A percentile compares a stretch with the other conserved stretches of the same genome.
Evolutionary conservation across 1,140 invertebrate genomes (phyloP).

Genomic region (Dendrolimus punctatus): DNA sequence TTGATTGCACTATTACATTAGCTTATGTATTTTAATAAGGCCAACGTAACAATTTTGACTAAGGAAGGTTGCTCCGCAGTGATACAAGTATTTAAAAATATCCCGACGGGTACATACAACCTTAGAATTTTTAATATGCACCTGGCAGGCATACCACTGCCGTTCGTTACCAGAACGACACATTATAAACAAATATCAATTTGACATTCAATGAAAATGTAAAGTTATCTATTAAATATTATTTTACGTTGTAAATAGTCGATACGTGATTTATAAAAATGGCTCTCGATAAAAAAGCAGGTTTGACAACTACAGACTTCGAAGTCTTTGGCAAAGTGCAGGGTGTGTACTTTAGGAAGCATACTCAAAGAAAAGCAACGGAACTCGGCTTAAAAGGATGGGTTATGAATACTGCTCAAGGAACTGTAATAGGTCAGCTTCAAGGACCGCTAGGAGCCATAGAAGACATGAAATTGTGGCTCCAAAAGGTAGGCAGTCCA

Average conservation of each 20-base stretch:
- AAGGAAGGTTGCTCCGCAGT: too few species aligned
- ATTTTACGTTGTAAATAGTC: too few species aligned
- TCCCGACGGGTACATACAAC: constrained; percentile 3
- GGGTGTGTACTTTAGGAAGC: constrained; percentile 74
- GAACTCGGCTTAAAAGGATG: constrained; percentile 76
- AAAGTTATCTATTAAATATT: not conserved
- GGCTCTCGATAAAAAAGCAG: constrained; percentile 29
- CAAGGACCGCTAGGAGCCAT: constrained; percentile 74
- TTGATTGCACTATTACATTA: not conserved
- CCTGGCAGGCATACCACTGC: not conserved
- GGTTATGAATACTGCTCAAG: constrained; percentile 77
- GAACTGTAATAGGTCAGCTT: constrained; percentile 76
- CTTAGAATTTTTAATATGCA: constrained; percentile 1
- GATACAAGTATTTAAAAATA: too few species aligned
- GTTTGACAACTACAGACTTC: constrained; percentile 53
- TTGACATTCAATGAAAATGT: constrained; percentile 13
- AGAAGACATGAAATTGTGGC: constrained; percentile 76
- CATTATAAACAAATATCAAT: constrained; percentile 19
- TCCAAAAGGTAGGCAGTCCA: constrained; percentile 75
- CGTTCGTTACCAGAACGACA: constrained; percentile 28
- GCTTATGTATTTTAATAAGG: too few species aligned
- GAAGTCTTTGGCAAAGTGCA: constrained; percentile 75
- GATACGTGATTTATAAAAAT: constrained; percentile 8
- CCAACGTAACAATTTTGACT: too few species aligned
- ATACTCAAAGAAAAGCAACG: constrained; percentile 73